Evolutionary conservation across 2,797 vertebrate species (phyloP).

Genomic region (Notolepis coatsorum): DNA sequence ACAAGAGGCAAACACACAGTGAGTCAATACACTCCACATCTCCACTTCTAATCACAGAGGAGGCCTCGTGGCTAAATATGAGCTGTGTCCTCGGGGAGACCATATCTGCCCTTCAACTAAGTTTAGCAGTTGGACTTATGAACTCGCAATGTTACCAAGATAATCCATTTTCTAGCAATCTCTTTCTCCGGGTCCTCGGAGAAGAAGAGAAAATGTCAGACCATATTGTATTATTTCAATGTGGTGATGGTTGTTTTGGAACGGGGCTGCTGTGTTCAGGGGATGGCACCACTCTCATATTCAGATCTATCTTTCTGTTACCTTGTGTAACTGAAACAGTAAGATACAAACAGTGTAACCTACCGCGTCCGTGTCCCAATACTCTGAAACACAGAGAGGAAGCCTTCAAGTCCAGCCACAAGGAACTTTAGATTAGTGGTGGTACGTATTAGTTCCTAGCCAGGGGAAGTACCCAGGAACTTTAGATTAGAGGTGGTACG

Average conservation of each 20-base stretch:
- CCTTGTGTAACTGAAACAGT: constrained; percentile 65
- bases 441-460: too few species aligned
- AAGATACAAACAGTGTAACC: constrained; percentile 53
- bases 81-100: constrained; percentile 73
- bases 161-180: constrained; percentile 83
- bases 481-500: too few species aligned
- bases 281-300: constrained; percentile 72
- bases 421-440: too few species aligned
- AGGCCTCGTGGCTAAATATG: constrained; percentile 82
- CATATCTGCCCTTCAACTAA: constrained; percentile 85
- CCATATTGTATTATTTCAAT: constrained; percentile 80
- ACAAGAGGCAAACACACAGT: constrained; percentile 75
- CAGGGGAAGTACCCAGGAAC: too few species aligned
- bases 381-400: too few species aligned
- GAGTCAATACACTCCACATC: constrained; percentile 79
- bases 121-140: constrained; percentile 83
- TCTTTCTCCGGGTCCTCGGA: constrained; percentile 71
- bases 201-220: constrained; percentile 73
- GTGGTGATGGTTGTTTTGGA: constrained; percentile 69
- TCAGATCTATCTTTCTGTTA: constrained; percentile 62
- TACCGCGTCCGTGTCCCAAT: constrained; percentile 34
- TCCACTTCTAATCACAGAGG: constrained; percentile 76
- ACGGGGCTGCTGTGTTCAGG: constrained; percentile 72
- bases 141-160: constrained; percentile 79
- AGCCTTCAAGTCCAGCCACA: too few species aligned